Base-by-base conservation (phyloP, 1,140 invertebrate genomes). In the Musca vetustissima region DNA sequence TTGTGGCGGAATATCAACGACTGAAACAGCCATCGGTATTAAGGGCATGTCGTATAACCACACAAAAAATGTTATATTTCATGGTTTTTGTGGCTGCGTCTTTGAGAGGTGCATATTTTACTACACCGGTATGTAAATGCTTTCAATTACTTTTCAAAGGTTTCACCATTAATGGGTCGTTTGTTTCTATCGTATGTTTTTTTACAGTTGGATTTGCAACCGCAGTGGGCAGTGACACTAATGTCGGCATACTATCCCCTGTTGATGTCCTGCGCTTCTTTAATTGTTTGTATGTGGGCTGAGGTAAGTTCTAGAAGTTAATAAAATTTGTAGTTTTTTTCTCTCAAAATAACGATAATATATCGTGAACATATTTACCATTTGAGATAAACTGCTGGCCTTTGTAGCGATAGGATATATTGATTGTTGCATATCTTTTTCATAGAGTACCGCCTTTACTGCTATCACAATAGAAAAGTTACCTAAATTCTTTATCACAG, bases 211-310 rank as follows among this genome's bases (percentile, higher is more conserved):
- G 89, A 91, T 70, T 89, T 91, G 76, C 88, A 92, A 77, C 89
- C 92, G 70, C 88, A 88, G 68, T 95, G 94, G 92, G 90, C 93
- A 7, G 89, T 89, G 57, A 93, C 92, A 77, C 86, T 97, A 21
- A 87, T 95, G 69, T 94, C 91, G 53, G 94, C 94, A 0, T 97
- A 95, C 83, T 97, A 96, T 84, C 94, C 94, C 4, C 85, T 97
- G 25, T 85, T 97, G 15, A 86, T 97, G 81, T 93, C 93, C 28
- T 93, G 94, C 65, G 92, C 93, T 4, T 96, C 94, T 0, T 87
- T 97, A 19, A 92, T 97, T 73, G 93, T 97, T 72, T 97, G 95
- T 83, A 95, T 96, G 82, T 97, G 95, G 95, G 94, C 94, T 55
- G 95, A 97, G 89, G 93, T 93, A 81, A 87, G 87, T 86, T 61